Base-by-base conservation (phyloP, 1,140 invertebrate genomes). In the Drosophila persimilis region DNA sequence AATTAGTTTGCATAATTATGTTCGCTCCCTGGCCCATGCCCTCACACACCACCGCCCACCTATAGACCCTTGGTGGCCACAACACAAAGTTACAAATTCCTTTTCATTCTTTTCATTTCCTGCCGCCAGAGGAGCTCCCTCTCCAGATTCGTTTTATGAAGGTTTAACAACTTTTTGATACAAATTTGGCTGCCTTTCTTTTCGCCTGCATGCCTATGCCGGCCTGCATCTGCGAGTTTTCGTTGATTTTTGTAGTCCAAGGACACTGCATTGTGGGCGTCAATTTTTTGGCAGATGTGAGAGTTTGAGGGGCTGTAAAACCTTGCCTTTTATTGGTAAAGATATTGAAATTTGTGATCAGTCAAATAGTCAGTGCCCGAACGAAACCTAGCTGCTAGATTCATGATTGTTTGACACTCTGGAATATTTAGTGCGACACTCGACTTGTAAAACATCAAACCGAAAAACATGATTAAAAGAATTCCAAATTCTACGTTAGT, bases 1-100 rank as follows among this genome's bases (percentile, higher is more conserved):
- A 88, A 88, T 88, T 88, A 88, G 83, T 88, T 88, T 88, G 83
- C 83, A 88, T 88, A 88, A 88, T 88, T 88, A 88, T 88, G 83
- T 81, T 73, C 55, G 81, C 62, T 78, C 41, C 59, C 65, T 55
- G 65, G 58, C 17, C 57, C 43, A 22, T 45, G 29, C 13, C 8
- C 41, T 41, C 24, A 44, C 46, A 51, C 3, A 17, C 3, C 15
- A n/a, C 15, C 26, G 15, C 48, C 26, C 17, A 22, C 62, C 44
- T 45, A 50, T 54, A 53, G 44, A 35, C 39, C 51, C 69, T 86
- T 69, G 65, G 55, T 63, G 55, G 47, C 61, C 56, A 76, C 51
- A 63, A 48, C 77, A 71, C 67, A 77, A 85, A 72, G 74, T 73
- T 65, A 77, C 81, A 67, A 80, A 65, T 72, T 72, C 63, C 60